Conservation (phyloP, 2,113 vertebrate species). For the Dissostichus mawsoni region DNA sequence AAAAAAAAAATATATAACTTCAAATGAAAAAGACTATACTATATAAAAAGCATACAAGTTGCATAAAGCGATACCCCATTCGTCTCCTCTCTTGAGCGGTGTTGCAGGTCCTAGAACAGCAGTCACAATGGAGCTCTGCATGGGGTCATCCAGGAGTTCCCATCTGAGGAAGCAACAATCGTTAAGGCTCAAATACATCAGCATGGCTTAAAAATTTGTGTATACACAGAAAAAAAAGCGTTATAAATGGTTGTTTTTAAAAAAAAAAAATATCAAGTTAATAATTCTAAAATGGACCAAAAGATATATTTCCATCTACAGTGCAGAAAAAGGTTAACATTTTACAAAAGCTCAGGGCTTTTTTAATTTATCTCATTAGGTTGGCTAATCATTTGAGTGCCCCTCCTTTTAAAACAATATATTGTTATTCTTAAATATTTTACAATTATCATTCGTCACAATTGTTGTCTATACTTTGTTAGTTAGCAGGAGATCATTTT, state of each 20-base stretch:
- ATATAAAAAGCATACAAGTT: not conserved
- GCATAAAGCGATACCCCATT: slow-evolving; percentile 42
- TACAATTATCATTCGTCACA: too few species aligned
- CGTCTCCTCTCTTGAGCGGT: slow-evolving; percentile 26
- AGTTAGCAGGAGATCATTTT: too few species aligned
- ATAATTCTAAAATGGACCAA: not conserved
- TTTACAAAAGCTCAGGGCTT: too few species aligned
- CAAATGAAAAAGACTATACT: not conserved
- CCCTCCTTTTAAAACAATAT: too few species aligned
- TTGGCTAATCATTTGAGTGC: too few species aligned
- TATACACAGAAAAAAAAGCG: not conserved
- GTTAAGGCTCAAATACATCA: not conserved
- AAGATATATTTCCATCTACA: too few species aligned
- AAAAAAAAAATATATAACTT: not conserved
- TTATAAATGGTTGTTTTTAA: not conserved
- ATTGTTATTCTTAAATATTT: too few species aligned
- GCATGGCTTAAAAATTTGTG: not conserved
- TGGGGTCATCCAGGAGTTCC: slow-evolving; percentile 79
- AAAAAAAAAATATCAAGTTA: not conserved
- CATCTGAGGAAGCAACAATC: slow-evolving; percentile 58
- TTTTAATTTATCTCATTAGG: too few species aligned
- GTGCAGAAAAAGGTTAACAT: too few species aligned
- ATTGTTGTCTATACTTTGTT: too few species aligned
- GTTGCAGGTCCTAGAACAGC: slow-evolving; percentile 75
- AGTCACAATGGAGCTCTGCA: slow-evolving; percentile 73